Evolutionary conservation across 2,888 invertebrate genomes (phyloP), one percentile per base, ranked within the genome.

Genomic region (Antheraea yamamai): DNA sequence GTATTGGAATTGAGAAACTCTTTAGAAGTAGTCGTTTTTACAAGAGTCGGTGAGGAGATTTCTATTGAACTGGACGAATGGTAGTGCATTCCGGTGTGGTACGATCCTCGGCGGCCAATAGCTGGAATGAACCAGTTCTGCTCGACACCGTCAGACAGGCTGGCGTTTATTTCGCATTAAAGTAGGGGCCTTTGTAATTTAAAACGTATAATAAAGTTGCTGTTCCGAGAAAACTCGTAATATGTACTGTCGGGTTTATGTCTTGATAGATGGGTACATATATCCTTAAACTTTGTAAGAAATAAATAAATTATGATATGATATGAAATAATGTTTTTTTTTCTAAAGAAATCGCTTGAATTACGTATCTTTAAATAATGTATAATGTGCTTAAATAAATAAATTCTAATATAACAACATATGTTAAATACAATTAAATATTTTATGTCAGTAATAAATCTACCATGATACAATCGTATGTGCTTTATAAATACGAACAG

Each of bases 1-100:
- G 91, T 81, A 85, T 84, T 86, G 89, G 89, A 87, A 89, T 89
- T 91, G 91, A 90, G 92, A 92, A 92, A 92, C 92, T 92, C 83
- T 91, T 91, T 91, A 88, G 89, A 88, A 86, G 86, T 85, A 81
- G 81, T 79, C 82, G 86, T 91, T 92, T 92, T 92, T 92, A 84
- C 84, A 77, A 81, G 78, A 80, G 81, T 80, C 79, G 76, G 81
- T 83, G 85, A 82, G 82, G 82, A 89, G 91, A 90, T 93, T 93
- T 93, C 92, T 92, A 92, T 89, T 81, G 80, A 84, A 84, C 81
- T 81, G 81, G 84, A 80, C 81, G 81, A 80, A 77, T 79, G 75
- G 76, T 78, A 73, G 77, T 82, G 82, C 83, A 87, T 87, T 85
- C 85, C 84, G 77, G 75, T 74, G 78, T 80, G 81, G 80, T 79